Evolutionary conservation across 2,113 vertebrate genomes (phyloP).

Genomic region (Nibea albiflora): DNA sequence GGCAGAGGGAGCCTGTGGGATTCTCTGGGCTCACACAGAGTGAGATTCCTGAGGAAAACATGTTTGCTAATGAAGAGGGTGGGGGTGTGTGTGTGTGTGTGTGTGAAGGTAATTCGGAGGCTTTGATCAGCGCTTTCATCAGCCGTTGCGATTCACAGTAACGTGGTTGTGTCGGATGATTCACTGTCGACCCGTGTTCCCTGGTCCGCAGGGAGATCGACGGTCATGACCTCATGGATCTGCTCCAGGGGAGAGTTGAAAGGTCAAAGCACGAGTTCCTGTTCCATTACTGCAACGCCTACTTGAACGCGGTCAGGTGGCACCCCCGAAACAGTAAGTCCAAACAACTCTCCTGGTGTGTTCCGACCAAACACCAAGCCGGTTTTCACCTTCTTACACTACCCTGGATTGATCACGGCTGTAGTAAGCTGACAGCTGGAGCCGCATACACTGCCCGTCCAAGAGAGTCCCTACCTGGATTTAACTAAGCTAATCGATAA

Average conservation of each 20-base stretch:
- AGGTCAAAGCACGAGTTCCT: constrained; percentile 89
- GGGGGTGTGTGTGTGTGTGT: too few relatives aligned
- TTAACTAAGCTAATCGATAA: too few relatives aligned
- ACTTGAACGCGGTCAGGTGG: constrained; percentile 91
- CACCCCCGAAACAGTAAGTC: constrained; percentile 87
- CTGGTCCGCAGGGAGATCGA: constrained; percentile 84
- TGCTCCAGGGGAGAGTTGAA: constrained; percentile 80
- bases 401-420: too few relatives aligned
- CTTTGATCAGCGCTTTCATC: constrained; percentile 4
- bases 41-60: neutral
- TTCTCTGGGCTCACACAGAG: neutral
- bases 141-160: neutral
- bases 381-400: too few relatives aligned
- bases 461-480: too few relatives aligned
- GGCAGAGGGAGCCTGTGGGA: neutral
- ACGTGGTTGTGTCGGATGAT: neutral
- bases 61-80: neutral
- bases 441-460: too few relatives aligned
- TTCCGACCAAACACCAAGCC: too few relatives aligned
- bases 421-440: too few relatives aligned
- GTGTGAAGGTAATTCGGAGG: neutral
- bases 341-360: neutral
- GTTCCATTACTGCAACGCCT: constrained; percentile 92
- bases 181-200: constrained; percentile 15
- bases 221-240: constrained; percentile 88